Evolutionary conservation across 2,113 vertebrate genomes (phyloP), one percentile per base, ranked within the genome.

Genomic region (Pavo muticus): DNA sequence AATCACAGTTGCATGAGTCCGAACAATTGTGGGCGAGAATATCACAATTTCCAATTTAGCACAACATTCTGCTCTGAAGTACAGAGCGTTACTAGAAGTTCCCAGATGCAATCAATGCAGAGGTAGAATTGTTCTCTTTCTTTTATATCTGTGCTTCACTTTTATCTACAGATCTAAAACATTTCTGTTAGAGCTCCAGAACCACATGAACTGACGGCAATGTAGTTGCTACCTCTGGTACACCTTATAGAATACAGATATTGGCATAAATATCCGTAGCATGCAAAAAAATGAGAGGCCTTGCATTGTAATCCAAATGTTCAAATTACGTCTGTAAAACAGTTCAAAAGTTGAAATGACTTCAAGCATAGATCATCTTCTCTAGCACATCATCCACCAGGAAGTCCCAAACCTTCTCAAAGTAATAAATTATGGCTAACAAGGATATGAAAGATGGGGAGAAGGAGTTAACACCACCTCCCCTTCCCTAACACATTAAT

Each of bases 41-140:
- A 96, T 84, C 94, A 89, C 80, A 23, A 91, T 87, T 94, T 94
- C 80, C 92, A 95, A 92, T 93, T 96, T 93, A 91, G 74, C 76
- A 93, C 79, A 94, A 91, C 92, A 92, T 76, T 95, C 83, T 94
- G 90, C 84, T 79, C 24, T 30, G 64, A 96, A 89, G 83, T 83
- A 96, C 91, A 95, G 94, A 95, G 78, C 42, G 81, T 74, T 80
- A 94, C 82, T 52, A 70, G 25, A 87, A 94, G 84, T 84, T 96
- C 91, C 89, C 93, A 93, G 88, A 93, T 75, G 57, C 72, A 96
- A 77, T 91, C 88, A 91, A 90, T 54, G 83, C 79, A 96, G 91
- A 93, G 90, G 95, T 95, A 76, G 90, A 80, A 86, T 60, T 91
- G 40, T 88, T 97, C 89, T 75, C 87, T 61, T 65, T 32, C 83